Evolutionary conservation across 2,888 invertebrate species (phyloP), one percentile per base, ranked within the genome.

Genomic region (Philonicus albiceps): DNA sequence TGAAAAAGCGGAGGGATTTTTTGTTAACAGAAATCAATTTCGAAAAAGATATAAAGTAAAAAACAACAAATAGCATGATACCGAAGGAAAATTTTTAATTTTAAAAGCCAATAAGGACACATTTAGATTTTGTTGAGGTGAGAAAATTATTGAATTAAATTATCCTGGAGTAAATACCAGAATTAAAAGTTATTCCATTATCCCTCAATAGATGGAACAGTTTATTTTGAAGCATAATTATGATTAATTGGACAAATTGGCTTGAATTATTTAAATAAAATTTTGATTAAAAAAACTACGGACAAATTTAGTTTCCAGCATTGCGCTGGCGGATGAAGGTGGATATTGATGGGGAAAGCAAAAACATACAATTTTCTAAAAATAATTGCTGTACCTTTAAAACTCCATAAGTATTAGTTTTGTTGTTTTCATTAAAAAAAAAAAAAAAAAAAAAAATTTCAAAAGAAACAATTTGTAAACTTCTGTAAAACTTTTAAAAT

Each of bases 1-100:
- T 97, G 95, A 91, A 96, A 92, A 90, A 90, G 88, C 90, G 89
- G 89, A 90, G 37, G 31, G 64, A 64, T 5, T 11, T 64, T 64
- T 83, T 72, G 83, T 80, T 53, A 53, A 80, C 80, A 30, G 27
- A 80, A 64, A 22, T 83, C 19, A 22, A 43, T 40, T 73, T 64
- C 64, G 64, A 22, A 64, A 64, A 64, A 27, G 22, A 49, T n/a
- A 49, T 16, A 19, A 49, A 49, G 16, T n/a, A 49, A 49, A n/a
- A n/a, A 64, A 64, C 64, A 64, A 64, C 64, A 64, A 27, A 64
- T 22, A 64, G 64, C 64, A 64, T 19, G 22, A 64, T 64, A 64
- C 27, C 27, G 64, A 64, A 64, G 64, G 27, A 49, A 49, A 11
- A 34, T 40, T 22, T 83, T 64, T 72, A 19, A 31, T 64, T 72